Base-by-base conservation (phyloP, 2,113 vertebrate species). In the Climacteris rufus region DNA sequence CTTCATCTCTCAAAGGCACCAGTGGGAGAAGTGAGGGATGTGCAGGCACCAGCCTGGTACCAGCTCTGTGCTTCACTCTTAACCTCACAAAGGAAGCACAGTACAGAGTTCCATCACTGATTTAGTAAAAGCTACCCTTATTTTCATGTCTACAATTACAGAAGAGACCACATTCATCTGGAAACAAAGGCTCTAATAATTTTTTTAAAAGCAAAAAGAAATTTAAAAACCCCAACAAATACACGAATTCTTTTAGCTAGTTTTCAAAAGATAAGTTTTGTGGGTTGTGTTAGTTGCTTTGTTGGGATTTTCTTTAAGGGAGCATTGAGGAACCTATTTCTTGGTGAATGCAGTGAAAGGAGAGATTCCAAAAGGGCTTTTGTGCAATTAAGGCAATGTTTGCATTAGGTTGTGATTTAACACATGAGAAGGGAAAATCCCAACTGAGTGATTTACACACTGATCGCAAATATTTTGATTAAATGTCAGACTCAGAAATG, bases 401-500 rank as follows among this genome's bases (percentile, higher is more conserved):
- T 93, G 57, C 47, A 25, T 86, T 86, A 63, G 85, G 31, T 64
- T 88, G 24, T 87, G 64, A 86, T 77, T 90, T 74, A 81, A 70
- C 71, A 52, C 42, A 3, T 72, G 64, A 93, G 87, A 80, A 81
- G 18, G 39, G 66, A 83, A 63, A 90, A 94, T 93, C 68, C 64
- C 88, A 77, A 1, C 30, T 76, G 52, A 60, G 60, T 83, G 86
- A 92, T 93, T 95, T 93, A 75, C 66, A 72, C 19, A 4, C 47
- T 87, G 83, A 70, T 96, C 60, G 42, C 5, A 3, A 88, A 63
- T 56, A 59, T 80, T 94, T 75, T 92, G 49, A 89, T 85, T 88
- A 75, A 80, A 91, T 84, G 81, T 93, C 81, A 90, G 70, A 63
- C 60, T 89, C 52, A 47, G 65, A 95, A 95, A 85, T 89, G 56